Conservation (phyloP, 1,140 invertebrate species). For the Thaumatotibia leucotreta region DNA sequence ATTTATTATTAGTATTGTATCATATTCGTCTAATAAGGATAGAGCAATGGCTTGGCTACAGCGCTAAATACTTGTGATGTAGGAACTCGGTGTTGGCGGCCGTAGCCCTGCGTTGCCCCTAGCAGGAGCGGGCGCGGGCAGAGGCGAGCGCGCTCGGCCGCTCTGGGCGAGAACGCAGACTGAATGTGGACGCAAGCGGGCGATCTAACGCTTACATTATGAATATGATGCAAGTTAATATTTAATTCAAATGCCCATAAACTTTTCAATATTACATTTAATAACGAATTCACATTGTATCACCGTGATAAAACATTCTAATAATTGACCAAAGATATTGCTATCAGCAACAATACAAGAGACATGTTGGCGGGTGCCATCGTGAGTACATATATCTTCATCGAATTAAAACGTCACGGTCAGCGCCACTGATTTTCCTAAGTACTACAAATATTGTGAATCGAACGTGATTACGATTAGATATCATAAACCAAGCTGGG, state of each 20-base stretch:
- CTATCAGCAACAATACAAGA: conserved; percentile 64
- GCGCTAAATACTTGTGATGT: conserved; percentile 39
- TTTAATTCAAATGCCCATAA: conserved; percentile 52
- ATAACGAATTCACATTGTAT: conserved; percentile 56
- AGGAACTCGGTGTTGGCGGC: conserved; percentile 52
- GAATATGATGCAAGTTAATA: not conserved
- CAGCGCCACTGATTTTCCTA: not conserved
- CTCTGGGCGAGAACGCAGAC: not conserved
- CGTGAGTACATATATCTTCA: not conserved
- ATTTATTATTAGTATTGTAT: conserved; percentile 39
- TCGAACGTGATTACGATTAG: not conserved
- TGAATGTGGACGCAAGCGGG: not conserved
- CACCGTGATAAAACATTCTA: conserved; percentile 62
- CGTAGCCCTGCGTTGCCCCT: conserved; percentile 20
- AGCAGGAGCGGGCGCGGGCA: not conserved
- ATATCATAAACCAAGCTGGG: conserved; percentile 43
- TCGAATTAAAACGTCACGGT: not conserved
- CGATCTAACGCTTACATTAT: not conserved
- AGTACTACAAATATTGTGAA: conserved; percentile 3
- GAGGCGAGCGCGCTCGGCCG: not conserved
- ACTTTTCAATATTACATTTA: conserved; percentile 44
- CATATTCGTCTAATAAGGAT: conserved; percentile 39
- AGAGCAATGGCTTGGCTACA: conserved; percentile 47
- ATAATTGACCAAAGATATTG: conserved; percentile 75
- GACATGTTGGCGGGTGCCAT: conserved; percentile 23